Evolutionary conservation across 2,797 vertebrate genomes (phyloP).

Genomic region (Amphiprion clarkii): DNA sequence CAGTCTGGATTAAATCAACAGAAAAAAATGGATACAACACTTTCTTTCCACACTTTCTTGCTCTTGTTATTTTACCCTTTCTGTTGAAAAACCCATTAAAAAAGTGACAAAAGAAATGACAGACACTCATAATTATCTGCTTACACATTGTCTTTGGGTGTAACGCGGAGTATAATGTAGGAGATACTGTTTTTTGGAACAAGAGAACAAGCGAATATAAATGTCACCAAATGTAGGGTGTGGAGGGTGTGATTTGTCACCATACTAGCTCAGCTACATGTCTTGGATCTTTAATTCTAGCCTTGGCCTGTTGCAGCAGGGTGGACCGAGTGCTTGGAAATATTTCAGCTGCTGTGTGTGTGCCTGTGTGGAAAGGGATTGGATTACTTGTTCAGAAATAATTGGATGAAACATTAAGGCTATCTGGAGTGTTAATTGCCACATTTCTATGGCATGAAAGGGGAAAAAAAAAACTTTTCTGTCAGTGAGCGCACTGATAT

Average conservation of each 20-base stretch:
- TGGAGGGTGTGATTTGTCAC: conserved; percentile 60
- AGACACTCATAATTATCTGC: conserved; percentile 5
- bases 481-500: conserved; percentile 4
- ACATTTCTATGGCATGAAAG: not conserved
- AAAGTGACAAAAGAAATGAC: not conserved
- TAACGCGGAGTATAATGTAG: conserved; percentile 25
- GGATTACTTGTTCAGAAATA: conserved; percentile 19
- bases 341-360: conserved; percentile 26
- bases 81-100: not conserved
- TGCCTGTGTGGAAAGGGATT: not conserved
- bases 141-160: conserved; percentile 36
- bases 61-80: not conserved
- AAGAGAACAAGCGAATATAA: conserved; percentile 27
- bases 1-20: not conserved
- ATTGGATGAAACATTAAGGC: conserved; percentile 15
- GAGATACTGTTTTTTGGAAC: conserved; percentile 27
- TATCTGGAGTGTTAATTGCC: conserved; percentile 1
- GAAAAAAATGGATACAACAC: not conserved
- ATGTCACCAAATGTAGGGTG: conserved; percentile 58
- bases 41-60: no score
- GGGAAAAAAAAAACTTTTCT: not conserved
- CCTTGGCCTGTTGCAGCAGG: conserved; percentile 33
- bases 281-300: conserved; percentile 42
- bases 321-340: conserved; percentile 21
- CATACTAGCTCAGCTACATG: conserved; percentile 52